These are phyloP conservation scores for Sitobion miscanthi DNA, from an alignment of 1,140 invertebrate species.

Conservation along the genomic window DNA sequence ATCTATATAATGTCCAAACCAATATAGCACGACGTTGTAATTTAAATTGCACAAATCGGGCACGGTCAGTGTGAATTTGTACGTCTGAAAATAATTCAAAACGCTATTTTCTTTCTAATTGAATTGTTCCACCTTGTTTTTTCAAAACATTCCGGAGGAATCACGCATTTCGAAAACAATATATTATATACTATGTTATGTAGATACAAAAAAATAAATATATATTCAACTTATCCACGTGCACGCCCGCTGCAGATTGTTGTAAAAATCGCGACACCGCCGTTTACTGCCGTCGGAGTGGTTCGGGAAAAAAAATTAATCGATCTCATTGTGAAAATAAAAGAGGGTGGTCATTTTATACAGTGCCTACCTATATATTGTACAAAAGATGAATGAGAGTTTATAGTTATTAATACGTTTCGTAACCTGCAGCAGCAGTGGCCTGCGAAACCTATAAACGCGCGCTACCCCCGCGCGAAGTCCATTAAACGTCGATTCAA, in stretches of 20 bases:
- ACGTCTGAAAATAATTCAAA: conserved; percentile 17
- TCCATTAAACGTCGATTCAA: conserved; percentile 46
- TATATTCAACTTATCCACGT: background rate
- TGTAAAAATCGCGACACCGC: background rate
- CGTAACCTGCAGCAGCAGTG: background rate
- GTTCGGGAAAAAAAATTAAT: conserved; percentile 11
- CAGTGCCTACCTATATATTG: background rate
- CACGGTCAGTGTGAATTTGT: conserved; percentile 36
- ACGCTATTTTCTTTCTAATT: background rate
- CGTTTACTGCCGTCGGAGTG: background rate
- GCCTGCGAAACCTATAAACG: background rate
- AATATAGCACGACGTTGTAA: conserved; percentile 45
- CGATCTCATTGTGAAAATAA: conserved; percentile 33
- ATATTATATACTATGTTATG: background rate
- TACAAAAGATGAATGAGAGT: conserved; percentile 24
- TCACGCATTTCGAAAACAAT: background rate
- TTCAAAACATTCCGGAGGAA: background rate
- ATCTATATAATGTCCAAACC: background rate
- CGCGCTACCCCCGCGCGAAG: background rate
- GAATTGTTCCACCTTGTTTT: conserved; percentile 38
- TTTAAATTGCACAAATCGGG: conserved; percentile 47
- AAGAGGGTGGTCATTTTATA: background rate
- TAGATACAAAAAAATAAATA: background rate
- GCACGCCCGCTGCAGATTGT: background rate
- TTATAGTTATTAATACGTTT: conserved; percentile 11